Evolutionary conservation across 2,888 invertebrate genomes (phyloP), one percentile per base, ranked within the genome.

Genomic region (Aelia acuminata): DNA sequence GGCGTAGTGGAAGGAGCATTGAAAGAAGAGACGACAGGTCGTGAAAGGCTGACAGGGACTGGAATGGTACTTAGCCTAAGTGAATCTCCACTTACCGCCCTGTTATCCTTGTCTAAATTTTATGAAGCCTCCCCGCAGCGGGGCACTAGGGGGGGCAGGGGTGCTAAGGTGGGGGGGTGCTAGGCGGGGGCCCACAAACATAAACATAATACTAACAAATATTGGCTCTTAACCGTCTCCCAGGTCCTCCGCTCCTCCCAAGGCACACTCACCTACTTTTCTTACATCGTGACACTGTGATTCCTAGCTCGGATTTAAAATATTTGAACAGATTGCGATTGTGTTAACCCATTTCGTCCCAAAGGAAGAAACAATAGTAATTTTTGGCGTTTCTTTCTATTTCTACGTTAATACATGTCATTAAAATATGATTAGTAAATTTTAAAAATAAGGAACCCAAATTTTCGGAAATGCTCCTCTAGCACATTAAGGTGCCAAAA

Each of bases 151-250:
- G 43, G 57, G 86, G 57, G 57, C 53, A 63, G 75, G 87, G 84
- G 87, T 26, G 85, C 49, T 49, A 85, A 31, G 39, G 20, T 18
- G 50, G 84, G 48, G 75, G 87, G 84, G 87, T n/a, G 84, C 48
- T 48, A 84, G 47, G 39, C 26, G 49, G 84, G 48, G 50, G 50
- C 47, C 20, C 49, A 84, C 49, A 84, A 50, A 43, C 57, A 87
- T 87, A 87, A 87, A 87, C 87, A 87, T 87, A 87, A 87, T 87
- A 87, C 87, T 87, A 87, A 87, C 87, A 87, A 87, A 87, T 87
- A 87, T 87, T 63, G 87, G 87, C 57, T 87, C 43, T 70, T 87
- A 87, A 87, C 87, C 87, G 87, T 70, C 53, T 39, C 39, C 26
- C 49, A 50, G 53, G 39, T 85, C 50, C 80, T 80, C 43, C 43